Evolutionary conservation across 2,888 invertebrate species (phyloP).

Genomic region (Alviniconcha strummeri): DNA sequence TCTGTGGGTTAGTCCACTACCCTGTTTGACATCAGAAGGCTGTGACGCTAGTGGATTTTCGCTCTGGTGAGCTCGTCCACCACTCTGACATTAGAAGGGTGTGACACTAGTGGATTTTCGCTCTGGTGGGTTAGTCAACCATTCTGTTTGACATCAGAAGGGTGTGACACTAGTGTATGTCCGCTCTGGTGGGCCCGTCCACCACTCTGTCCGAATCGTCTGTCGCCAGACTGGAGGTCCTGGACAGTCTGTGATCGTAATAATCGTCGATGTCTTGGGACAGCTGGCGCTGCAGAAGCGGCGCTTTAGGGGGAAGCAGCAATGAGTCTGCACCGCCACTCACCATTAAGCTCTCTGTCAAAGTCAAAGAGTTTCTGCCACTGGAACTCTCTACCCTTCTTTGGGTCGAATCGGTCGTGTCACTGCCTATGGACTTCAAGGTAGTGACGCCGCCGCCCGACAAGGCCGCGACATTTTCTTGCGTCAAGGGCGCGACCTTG

Average conservation of each 20-base stretch:
- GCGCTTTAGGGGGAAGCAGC: neutral
- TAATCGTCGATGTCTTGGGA: slow-evolving; percentile 15
- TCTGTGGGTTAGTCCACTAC: too few relatives aligned
- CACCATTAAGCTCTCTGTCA: neutral
- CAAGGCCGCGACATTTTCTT: slow-evolving; percentile 15
- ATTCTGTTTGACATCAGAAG: too few relatives aligned
- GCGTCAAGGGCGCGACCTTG: slow-evolving; percentile 19
- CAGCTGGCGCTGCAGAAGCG: slow-evolving; percentile 7
- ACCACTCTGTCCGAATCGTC: slow-evolving; percentile 20
- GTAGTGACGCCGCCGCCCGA: neutral
- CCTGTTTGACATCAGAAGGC: too few relatives aligned
- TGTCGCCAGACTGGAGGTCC: slow-evolving; percentile 18
- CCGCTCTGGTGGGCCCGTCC: slow-evolving; percentile 16
- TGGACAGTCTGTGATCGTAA: slow-evolving; percentile 7
- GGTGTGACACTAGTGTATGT: slow-evolving; percentile 13
- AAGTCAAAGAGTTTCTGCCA: neutral
- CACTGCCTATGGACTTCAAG: neutral
- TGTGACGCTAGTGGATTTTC: too few relatives aligned
- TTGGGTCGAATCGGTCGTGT: neutral
- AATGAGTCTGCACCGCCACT: neutral
- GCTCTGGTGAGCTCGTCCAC: too few relatives aligned
- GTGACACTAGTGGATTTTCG: too few relatives aligned
- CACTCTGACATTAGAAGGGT: too few relatives aligned
- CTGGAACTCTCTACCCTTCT: neutral
- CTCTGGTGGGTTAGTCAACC: too few relatives aligned